Evolutionary conservation across 1,140 invertebrate genomes (phyloP).

Genomic region (Panagrolaimus sp.): DNA sequence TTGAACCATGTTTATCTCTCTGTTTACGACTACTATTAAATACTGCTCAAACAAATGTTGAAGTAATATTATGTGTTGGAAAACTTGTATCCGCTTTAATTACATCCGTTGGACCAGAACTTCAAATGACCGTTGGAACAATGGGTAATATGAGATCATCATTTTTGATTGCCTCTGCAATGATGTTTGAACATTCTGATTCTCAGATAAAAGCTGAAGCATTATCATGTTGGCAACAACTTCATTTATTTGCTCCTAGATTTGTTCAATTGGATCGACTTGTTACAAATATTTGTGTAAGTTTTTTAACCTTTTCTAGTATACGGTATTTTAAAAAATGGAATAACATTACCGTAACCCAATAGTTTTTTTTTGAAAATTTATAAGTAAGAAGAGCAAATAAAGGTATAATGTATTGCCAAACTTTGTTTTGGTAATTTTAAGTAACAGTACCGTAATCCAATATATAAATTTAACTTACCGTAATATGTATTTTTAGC

Average conservation of each 20-base stretch:
- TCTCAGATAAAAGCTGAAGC: constrained; percentile 85
- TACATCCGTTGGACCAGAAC: constrained; percentile 84
- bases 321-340: no score
- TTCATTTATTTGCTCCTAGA: constrained; percentile 91
- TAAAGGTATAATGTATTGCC: no score
- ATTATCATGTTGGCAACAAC: constrained; percentile 86
- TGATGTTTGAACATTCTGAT: constrained; percentile 84
- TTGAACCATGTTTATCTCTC: constrained; percentile 83
- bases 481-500: no score
- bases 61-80: constrained; percentile 88
- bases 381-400: no score
- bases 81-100: constrained; percentile 66
- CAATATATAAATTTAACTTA: no score
- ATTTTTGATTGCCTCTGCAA: constrained; percentile 70
- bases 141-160: constrained; percentile 58
- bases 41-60: constrained; percentile 79
- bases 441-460: no score
- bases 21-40: constrained; percentile 80
- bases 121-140: constrained; percentile 67
- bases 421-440: no score
- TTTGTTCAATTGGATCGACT: constrained; percentile 85
- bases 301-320: constrained; percentile 62
- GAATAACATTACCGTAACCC: no score
- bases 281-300: constrained; percentile 85
- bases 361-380: no score